Conservation (phyloP, 2,797 vertebrate species). For the Sebastes itinus region DNA sequence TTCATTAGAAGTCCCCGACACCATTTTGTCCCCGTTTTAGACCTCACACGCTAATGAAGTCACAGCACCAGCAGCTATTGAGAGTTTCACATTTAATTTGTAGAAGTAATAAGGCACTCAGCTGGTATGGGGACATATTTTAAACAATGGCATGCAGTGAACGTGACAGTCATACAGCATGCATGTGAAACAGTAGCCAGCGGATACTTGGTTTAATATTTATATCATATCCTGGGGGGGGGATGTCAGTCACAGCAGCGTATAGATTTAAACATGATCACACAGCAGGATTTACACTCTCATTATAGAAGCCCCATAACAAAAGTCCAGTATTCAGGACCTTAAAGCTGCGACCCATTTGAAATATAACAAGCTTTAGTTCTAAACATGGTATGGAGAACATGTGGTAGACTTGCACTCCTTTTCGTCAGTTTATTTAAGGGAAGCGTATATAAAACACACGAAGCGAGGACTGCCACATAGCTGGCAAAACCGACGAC, state of each 20-base stretch:
- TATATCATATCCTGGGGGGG: conserved; percentile 27
- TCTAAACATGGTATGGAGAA: conserved; percentile 71
- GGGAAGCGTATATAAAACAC: conserved; percentile 80
- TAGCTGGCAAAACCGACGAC: conserved; percentile 71
- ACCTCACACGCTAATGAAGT: not conserved
- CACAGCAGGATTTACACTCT: conserved; percentile 48
- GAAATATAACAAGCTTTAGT: conserved; percentile 45
- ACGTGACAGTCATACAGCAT: conserved; percentile 22
- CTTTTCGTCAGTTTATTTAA: conserved; percentile 82
- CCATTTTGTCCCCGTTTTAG: conserved; percentile 2
- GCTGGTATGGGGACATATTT: conserved; percentile 21
- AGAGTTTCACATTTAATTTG: not conserved
- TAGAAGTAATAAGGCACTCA: not conserved
- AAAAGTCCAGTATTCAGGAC: conserved; percentile 40
- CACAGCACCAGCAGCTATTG: not conserved
- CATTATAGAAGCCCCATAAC: conserved; percentile 46
- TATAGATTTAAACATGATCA: conserved; percentile 54
- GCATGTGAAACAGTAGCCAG: conserved; percentile 58
- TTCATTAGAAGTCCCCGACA: conserved; percentile 1
- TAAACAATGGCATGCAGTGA: conserved; percentile 21
- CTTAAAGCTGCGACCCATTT: conserved; percentile 45
- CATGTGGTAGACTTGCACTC: conserved; percentile 70
- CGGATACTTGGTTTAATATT: conserved; percentile 55
- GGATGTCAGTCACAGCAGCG: conserved; percentile 9
- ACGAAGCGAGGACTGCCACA: conserved; percentile 68